Evolutionary conservation across 2,113 vertebrate genomes (phyloP), one percentile per base, ranked within the genome.

Genomic region (Tauraco erythrolophus): DNA sequence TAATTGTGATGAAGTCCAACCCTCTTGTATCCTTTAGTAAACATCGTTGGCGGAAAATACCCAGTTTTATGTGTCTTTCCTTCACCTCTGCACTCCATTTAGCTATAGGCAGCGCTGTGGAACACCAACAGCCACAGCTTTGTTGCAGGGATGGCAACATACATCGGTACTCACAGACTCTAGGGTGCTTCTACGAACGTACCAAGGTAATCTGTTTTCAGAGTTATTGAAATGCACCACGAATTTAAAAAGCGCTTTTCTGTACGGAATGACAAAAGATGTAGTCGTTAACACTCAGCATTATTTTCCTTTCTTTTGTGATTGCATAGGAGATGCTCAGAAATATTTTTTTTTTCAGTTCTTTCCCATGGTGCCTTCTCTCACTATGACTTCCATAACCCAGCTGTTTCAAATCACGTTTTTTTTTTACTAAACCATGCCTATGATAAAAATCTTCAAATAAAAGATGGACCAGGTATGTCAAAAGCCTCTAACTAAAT

Each of bases 171-270:
- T 81, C 84, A 75, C 6, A 30, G 58, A 33, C 72, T 86, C 77
- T 78, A 65, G 57, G 57, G 64, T 84, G n/a, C 17, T 58, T 50
- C 85, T 88, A 50, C 14, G 3, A 71, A 83, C 71, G 57, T 83
- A 92, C 58, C 51, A 96, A 61, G 35, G 66, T 70, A 96, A 96
- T 85, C 64, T 92, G n/a, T 94, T 96, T 90, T 95, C 72, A 89
- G 84, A 94, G 83, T 86, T 95, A 94, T 19, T 91, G 74, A 96
- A 97, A 97, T 66, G 72, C 39, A 69, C 66, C 76, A 93, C 50
- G 94, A 96, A 97, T 88, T 93, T 72, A 23, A 94, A 96, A 94
- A 81, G 46, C 10, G 8, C 91, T 69, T 56, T 86, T 89, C 54
- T 92, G 57, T 90, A 92, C 95, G 58, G 7, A 84, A 9, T 89